Evolutionary conservation across 1,140 invertebrate species (phyloP).

Genomic region (Drosophila kikkawai): DNA sequence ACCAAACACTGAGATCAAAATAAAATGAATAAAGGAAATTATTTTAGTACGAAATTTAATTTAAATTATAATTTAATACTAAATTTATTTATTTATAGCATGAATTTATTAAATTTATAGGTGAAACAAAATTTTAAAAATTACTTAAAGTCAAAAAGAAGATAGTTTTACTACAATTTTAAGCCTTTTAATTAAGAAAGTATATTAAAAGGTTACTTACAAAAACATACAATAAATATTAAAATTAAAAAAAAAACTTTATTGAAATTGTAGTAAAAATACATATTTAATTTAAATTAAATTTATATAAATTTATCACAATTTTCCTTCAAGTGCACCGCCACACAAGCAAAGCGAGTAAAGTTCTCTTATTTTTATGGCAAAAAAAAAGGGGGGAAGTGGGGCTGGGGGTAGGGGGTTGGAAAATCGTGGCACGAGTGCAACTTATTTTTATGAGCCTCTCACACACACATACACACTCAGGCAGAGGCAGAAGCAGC

Average conservation of each 20-base stretch:
- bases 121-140: not conserved
- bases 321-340: slow-evolving; percentile 21
- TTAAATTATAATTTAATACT: accelerated
- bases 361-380: slow-evolving; percentile 69
- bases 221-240: accelerated
- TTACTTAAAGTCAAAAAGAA: not conserved
- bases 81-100: too few relatives aligned
- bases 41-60: too few relatives aligned
- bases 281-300: not conserved
- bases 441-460: slow-evolving; percentile 83
- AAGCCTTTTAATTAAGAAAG: not conserved
- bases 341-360: slow-evolving; percentile 66
- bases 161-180: not conserved
- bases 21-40: not conserved
- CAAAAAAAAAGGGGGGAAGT: slow-evolving; percentile 15
- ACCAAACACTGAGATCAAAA: slow-evolving; percentile 36
- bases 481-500: slow-evolving; percentile 16
- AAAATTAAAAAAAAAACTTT: not conserved
- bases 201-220: not conserved
- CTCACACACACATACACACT: slow-evolving; percentile 41
- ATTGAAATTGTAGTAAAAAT: too few relatives aligned
- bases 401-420: slow-evolving; percentile 18
- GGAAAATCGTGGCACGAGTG: slow-evolving; percentile 75
- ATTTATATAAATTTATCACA: not conserved
- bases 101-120: not conserved